Base-by-base conservation (phyloP, 2,113 vertebrate genomes). In the Barbus barbus region DNA sequence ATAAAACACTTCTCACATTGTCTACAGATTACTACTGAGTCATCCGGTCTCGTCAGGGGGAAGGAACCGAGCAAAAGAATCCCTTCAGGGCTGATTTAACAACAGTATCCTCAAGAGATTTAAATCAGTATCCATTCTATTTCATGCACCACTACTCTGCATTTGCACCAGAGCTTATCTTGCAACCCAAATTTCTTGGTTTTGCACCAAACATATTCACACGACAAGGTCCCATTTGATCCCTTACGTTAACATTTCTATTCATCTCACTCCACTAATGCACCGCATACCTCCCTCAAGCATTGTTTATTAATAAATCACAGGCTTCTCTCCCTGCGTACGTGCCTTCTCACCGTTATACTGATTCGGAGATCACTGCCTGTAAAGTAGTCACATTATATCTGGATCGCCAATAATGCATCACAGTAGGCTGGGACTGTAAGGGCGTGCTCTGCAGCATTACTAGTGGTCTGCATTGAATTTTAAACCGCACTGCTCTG, bases 361-460 rank as follows among this genome's bases (percentile, higher is more conserved):
- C 81, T 78, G 9, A 74, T 74, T 72, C 28, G 20, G 28, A 28
- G 56, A 16, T 51, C 22, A 74, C 79, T 76, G 72, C n/a, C 61
- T 26, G 26, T 60, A 14, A n/a, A 48, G 71, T 83, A 26, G 73
- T 56, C 71, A 44, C 31, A 69, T 58, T 31, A 41, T 36, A 41
- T 63, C 73, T 77, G 74, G 80, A 84, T 81, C 78, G 51, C 63
- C 24, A 67, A 44, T 48, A 65, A 65, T 48, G 61, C 41, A 67
- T 80, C 77, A 78, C 56, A 26, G 33, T 56, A n/a, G 75, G 75
- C 56, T 80, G 36, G 16, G 48, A 80, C 78, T 46, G 60, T 78
- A 60, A 80, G 78, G 78, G 93, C 86, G 83, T 61, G 56, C 90
- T 91, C 92, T 94, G 93, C 93, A 91, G 89, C 90, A 90, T 83